Percentiles rank a stretch among this genome's conserved stretches.
These are phyloP conservation scores for Dasypolia templi DNA, from an alignment of 2,888 invertebrate genomes.

Conservation along the genomic window DNA sequence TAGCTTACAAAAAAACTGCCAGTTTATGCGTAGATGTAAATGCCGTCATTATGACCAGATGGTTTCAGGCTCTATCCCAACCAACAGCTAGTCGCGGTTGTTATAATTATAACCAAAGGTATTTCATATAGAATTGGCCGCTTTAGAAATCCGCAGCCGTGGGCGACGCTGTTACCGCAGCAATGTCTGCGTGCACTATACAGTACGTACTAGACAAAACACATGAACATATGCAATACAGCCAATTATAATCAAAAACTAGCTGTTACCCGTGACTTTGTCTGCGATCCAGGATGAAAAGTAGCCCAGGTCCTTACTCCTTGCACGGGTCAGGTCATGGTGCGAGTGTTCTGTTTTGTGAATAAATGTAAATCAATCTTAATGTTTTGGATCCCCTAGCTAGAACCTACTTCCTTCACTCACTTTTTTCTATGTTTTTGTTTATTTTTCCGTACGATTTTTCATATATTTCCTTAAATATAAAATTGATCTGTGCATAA, in stretches of 20 bases:
- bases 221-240: background rate
- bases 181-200: background rate
- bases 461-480: no score
- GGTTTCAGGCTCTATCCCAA: background rate
- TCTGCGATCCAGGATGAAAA: no score
- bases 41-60: background rate
- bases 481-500: no score
- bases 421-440: no score
- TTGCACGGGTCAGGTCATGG: no score
- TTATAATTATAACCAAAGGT: constrained; percentile 26
- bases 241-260: background rate
- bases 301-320: no score
- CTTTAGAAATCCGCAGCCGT: constrained; percentile 12
- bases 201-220: background rate
- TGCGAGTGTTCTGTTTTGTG: no score
- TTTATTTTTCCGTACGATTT: no score
- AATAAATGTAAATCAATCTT: no score
- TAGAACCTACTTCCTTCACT: no score
- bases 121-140: constrained; percentile 29
- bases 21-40: background rate
- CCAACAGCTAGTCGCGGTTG: constrained; percentile 7
- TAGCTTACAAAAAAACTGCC: background rate
- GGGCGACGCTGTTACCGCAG: constrained; percentile 13
- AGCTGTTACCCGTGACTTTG: no score
- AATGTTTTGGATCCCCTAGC: no score